Percentiles rank a stretch among this genome's conserved stretches.
Evolutionary conservation across 1,140 invertebrate genomes (phyloP).

Genomic region (Armadillidium nasatum): DNA sequence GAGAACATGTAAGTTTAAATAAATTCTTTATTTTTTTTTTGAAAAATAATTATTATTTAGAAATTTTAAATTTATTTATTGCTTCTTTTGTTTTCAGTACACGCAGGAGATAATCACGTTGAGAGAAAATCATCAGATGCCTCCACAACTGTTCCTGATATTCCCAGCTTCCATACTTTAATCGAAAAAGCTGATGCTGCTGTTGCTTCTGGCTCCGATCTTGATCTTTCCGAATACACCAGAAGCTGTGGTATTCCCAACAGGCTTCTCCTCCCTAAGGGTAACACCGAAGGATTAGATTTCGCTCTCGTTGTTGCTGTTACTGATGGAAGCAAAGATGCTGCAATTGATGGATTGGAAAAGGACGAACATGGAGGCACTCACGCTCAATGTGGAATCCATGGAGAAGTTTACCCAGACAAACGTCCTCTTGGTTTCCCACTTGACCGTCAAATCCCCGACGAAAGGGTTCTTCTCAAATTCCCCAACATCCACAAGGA

Average conservation of each 20-base stretch:
- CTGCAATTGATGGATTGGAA: constrained; percentile 31
- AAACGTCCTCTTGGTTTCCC: constrained; percentile 37
- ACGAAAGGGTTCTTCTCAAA: constrained; percentile 42
- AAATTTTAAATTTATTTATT: too few relatives aligned
- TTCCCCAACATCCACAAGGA: constrained; percentile 46
- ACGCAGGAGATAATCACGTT: not conserved
- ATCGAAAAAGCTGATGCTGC: constrained; percentile 26
- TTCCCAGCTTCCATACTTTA: constrained; percentile 32
- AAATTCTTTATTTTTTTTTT: too few relatives aligned
- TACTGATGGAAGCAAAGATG: constrained; percentile 48
- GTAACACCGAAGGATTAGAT: constrained; percentile 52
- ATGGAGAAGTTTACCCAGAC: constrained; percentile 34
- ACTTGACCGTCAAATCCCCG: constrained; percentile 34
- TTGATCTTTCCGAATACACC: constrained; percentile 47
- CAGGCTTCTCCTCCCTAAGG: constrained; percentile 58
- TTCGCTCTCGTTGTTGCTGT: constrained; percentile 53
- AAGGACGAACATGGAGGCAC: constrained; percentile 19
- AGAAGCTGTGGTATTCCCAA: constrained; percentile 59
- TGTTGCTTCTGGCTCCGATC: not conserved
- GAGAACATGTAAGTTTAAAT: constrained; percentile 38
- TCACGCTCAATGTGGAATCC: constrained; percentile 31
- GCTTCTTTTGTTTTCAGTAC: not conserved
- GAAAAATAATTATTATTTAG: too few relatives aligned
- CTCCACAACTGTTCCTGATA: constrained; percentile 34
- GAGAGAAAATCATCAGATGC: constrained; percentile 19